Base-by-base conservation (phyloP, 1,140 invertebrate species). In the Lerema accius region DNA sequence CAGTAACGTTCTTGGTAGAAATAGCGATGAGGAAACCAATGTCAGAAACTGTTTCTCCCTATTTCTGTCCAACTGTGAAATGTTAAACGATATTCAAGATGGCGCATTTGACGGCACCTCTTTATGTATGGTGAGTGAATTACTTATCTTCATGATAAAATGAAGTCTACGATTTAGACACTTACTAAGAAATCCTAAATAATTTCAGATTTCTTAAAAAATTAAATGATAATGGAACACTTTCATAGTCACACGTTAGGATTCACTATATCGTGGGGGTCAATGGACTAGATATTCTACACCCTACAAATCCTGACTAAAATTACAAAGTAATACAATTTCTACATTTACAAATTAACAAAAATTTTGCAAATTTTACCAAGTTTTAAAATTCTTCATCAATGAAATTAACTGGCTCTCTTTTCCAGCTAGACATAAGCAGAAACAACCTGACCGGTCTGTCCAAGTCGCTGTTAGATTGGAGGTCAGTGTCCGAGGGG, bases 381-480 rank as follows among this genome's bases (percentile, higher is more conserved):
- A n/a, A n/a, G n/a, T n/a, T n/a, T n/a, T n/a, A n/a, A n/a, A n/a
- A n/a, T 45, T 19, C 4, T 3, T 17, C 9, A 19, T 10, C 42
- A 3, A 9, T 10, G 15, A 45, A 39, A 17, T 19, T 11, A 32
- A 45, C 35, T 5, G 26, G 26, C 43, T 53, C 32, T 17, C 4
- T 50, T 73, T 74, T 79, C 32, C 76, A 92, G 92, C 67, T 92
- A 65, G 91, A 92, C 64, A 66, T 92, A 62, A 92, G 91, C 65
- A 83, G 86, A 65, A 92, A 92, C 69, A 89, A 89, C 43, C 59
- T 92, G 17, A 78, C 78, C 0, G 45, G 39, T 6, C 49, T 92
- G 2, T 80, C 89, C 0, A 72, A 78, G 48, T 65, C 71, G 3
- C 58, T 90, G 0, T 62, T 91, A 0, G 69, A 83, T n/a, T 92